A percentile compares a stretch with the other conserved stretches of the same genome.
Evolutionary conservation across 2,797 vertebrate genomes (phyloP).

Genomic region (Kryptopterus vitreolus): DNA sequence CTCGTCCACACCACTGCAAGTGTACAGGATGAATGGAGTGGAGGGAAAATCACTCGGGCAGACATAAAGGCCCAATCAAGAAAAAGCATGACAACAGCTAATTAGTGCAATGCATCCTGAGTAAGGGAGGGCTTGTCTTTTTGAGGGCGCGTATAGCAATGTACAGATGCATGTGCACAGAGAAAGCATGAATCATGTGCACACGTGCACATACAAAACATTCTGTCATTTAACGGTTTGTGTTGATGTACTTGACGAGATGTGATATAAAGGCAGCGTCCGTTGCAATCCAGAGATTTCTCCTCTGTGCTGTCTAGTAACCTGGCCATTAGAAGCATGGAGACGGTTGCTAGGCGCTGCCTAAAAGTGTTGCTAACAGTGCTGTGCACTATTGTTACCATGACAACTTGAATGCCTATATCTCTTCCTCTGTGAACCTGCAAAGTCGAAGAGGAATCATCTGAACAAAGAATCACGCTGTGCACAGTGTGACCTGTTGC

Average conservation of each 20-base stretch:
- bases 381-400: constrained; percentile 56
- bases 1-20: constrained; percentile 55
- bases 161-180: neutral
- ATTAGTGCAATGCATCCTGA: constrained; percentile 47
- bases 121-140: constrained; percentile 18
- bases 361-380: constrained; percentile 55
- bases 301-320: constrained; percentile 48
- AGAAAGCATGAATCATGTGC: neutral
- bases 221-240: constrained; percentile 17
- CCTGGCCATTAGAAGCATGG: constrained; percentile 52
- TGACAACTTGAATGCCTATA: constrained; percentile 56
- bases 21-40: constrained; percentile 39
- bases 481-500: constrained; percentile 36
- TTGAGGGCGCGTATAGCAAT: neutral
- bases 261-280: constrained; percentile 38
- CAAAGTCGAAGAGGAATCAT: constrained; percentile 31
- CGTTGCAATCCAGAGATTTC: constrained; percentile 38
- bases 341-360: constrained; percentile 58
- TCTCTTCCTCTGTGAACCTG: constrained; percentile 38
- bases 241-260: constrained; percentile 24
- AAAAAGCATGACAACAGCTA: constrained; percentile 52
- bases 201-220: constrained; percentile 16
- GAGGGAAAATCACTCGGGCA: constrained; percentile 44
- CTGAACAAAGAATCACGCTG: constrained; percentile 14
- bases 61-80: constrained; percentile 47